Conservation (phyloP, 1,140 invertebrate genomes). For the Solen grandis region DNA sequence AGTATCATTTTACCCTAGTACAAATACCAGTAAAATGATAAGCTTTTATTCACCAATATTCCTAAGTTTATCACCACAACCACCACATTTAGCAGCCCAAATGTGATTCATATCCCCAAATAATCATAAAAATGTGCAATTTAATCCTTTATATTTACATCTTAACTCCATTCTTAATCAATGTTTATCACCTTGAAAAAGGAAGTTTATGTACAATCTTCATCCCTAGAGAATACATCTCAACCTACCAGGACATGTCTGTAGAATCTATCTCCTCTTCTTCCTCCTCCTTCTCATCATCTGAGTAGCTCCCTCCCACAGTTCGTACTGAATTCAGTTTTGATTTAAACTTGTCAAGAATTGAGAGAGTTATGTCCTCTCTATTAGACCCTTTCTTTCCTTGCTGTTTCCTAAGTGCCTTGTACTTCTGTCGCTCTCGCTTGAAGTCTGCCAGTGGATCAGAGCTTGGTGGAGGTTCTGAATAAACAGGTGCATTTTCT, state of each 20-base stretch:
- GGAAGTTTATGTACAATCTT: too few relatives aligned
- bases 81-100: too few relatives aligned
- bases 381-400: conserved; percentile 83
- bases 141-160: too few relatives aligned
- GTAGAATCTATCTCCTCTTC: conserved; percentile 74
- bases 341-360: conserved; percentile 91
- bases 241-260: conserved; percentile 77
- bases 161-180: too few relatives aligned
- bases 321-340: conserved; percentile 86
- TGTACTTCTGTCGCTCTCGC: conserved; percentile 90
- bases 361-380: conserved; percentile 85
- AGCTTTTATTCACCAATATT: too few relatives aligned
- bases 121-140: too few relatives aligned
- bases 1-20: too few relatives aligned
- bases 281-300: conserved; percentile 77
- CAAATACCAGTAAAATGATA: too few relatives aligned
- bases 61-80: too few relatives aligned
- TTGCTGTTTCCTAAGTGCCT: conserved; percentile 83
- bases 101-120: too few relatives aligned
- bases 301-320: conserved; percentile 75
- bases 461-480: conserved; percentile 80
- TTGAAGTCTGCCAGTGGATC: conserved; percentile 88
- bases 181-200: too few relatives aligned
- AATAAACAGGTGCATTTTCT: neutral
- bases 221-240: too few relatives aligned